Percentiles rank a stretch among this genome's conserved stretches.
Conservation (phyloP, 2,888 invertebrate genomes). For the Himalopsyche tibetana region DNA sequence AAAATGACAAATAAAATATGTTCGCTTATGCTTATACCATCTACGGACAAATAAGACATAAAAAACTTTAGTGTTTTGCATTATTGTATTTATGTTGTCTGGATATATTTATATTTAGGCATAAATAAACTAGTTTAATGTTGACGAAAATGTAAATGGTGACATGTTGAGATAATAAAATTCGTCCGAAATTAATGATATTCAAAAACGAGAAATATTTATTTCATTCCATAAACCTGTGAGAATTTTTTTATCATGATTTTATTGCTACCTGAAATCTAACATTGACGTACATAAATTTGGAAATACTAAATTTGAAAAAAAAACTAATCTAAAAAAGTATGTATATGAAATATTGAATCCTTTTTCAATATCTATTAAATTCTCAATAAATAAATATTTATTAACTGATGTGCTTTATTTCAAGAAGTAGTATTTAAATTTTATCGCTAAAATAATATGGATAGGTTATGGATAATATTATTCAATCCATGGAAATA, state of each 20-base stretch:
- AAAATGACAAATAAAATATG: too few relatives aligned
- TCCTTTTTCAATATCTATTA: too few relatives aligned
- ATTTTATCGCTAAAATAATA: too few relatives aligned
- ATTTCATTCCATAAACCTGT: slow-evolving; percentile 31
- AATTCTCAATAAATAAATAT: too few relatives aligned
- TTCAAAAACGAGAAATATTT: slow-evolving; percentile 28
- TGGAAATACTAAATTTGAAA: neutral
- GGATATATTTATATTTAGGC: slow-evolving; percentile 6
- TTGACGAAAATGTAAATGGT: neutral
- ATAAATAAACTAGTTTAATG: slow-evolving; percentile 17
- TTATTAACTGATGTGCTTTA: too few relatives aligned
- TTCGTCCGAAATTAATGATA: slow-evolving; percentile 17
- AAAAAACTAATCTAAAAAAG: neutral
- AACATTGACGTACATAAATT: slow-evolving; percentile 9
- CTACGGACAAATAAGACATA: too few relatives aligned
- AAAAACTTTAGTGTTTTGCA: neutral
- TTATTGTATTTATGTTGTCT: slow-evolving; percentile 40
- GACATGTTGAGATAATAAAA: slow-evolving; percentile 41
- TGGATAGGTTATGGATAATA: too few relatives aligned
- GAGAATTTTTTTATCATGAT: neutral
- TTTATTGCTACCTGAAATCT: neutral
- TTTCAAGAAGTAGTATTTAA: too few relatives aligned
- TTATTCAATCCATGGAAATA: too few relatives aligned
- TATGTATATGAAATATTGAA: too few relatives aligned
- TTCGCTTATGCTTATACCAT: too few relatives aligned